phyloP scores from a whole-genome alignment of 2,113 vertebrate species.

The Lampris incognitus region DNA sequence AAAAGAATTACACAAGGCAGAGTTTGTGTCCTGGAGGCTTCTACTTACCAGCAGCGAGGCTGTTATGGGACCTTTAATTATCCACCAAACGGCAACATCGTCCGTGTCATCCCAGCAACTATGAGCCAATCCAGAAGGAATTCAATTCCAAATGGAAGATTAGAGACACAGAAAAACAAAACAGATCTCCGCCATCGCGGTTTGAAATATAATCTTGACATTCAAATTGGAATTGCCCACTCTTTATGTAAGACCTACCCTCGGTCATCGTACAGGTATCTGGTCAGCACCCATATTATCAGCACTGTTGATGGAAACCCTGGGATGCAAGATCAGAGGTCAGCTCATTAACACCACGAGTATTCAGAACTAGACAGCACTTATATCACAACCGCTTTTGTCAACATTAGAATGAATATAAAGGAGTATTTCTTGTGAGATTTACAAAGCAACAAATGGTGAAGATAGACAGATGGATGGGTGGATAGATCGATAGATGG shows the following conservation, averaged over 20 bases:
- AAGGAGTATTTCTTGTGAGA: not conserved
- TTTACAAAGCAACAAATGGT: too few relatives aligned
- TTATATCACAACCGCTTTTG: not conserved
- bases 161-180: not conserved
- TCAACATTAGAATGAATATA: constrained; percentile 11
- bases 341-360: constrained; percentile 11
- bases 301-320: constrained; percentile 79
- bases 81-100: constrained; percentile 80
- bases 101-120: constrained; percentile 86
- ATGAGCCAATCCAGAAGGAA: constrained; percentile 30
- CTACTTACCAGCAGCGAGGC: constrained; percentile 80
- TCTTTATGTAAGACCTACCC: constrained; percentile 61
- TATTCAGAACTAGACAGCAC: not conserved
- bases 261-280: constrained; percentile 79
- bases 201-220: not conserved
- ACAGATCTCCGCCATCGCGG: not conserved
- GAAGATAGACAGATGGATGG: too few relatives aligned
- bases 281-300: constrained; percentile 79
- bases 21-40: not conserved
- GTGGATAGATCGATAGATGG: too few relatives aligned
- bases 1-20: not conserved
- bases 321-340: constrained; percentile 39
- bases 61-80: constrained; percentile 84
- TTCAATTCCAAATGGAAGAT: not conserved
- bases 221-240: too few relatives aligned